phyloP scores from a whole-genome alignment of 2,888 invertebrate genomes.

The Gymnoscelis rufifasciata region DNA sequence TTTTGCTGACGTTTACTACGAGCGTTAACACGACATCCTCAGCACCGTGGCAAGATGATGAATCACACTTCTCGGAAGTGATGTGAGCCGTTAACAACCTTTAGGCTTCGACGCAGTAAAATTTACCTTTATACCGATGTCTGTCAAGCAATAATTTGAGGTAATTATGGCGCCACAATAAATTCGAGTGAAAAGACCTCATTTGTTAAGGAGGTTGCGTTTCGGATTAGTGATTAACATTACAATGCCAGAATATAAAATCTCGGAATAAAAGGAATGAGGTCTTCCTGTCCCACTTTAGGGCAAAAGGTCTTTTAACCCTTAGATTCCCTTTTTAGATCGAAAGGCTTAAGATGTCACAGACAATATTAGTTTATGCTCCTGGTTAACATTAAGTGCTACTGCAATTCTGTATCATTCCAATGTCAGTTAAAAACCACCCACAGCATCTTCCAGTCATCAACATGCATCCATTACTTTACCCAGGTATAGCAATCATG shows the following conservation, averaged over 20 bases:
- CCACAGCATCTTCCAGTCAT: no score
- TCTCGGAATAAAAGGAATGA: no score
- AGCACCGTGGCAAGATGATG: constrained; percentile 35
- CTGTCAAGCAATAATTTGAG: constrained; percentile 45
- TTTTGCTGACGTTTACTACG: not conserved
- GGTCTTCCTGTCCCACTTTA: no score
- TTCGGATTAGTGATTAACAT: constrained; percentile 14
- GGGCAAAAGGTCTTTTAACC: no score
- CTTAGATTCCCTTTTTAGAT: no score
- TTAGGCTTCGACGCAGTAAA: constrained; percentile 38
- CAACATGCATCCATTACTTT: no score
- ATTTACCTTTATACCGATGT: constrained; percentile 50
- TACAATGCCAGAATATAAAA: constrained; percentile 9
- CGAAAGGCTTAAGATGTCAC: no score
- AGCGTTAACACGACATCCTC: constrained; percentile 20
- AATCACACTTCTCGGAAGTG: constrained; percentile 58
- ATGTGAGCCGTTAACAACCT: constrained; percentile 61
- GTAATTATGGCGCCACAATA: constrained; percentile 47
- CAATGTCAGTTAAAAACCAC: no score
- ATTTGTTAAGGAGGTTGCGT: constrained; percentile 38
- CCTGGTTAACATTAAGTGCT: no score
- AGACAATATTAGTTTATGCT: no score
- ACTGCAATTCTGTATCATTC: no score
- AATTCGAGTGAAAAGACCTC: constrained; percentile 41
- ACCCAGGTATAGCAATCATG: no score